Conservation (phyloP, 2,113 vertebrate genomes). For the Sigmodon hispidus region DNA sequence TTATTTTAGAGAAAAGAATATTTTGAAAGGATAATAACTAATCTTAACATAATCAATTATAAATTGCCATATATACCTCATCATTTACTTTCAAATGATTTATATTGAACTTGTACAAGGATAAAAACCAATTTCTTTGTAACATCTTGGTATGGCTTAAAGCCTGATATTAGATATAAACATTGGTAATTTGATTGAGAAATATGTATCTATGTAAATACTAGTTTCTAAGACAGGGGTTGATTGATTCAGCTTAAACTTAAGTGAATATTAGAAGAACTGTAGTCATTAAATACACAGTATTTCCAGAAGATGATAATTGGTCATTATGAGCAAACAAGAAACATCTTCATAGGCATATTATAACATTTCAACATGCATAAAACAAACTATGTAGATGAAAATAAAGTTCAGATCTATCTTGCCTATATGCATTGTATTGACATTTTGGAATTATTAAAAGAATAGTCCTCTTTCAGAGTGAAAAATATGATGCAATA, state of each 20-base stretch:
- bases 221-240: neutral
- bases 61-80: neutral
- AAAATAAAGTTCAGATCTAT: neutral
- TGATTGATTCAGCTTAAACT: neutral
- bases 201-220: neutral
- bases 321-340: neutral
- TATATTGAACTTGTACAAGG: neutral
- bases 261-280: neutral
- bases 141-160: neutral
- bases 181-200: neutral
- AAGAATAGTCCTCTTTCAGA: neutral
- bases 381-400: neutral
- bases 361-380: neutral
- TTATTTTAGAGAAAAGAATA: neutral
- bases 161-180: neutral
- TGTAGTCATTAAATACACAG: neutral
- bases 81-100: neutral
- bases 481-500: neutral
- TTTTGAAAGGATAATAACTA: neutral
- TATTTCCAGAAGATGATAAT: neutral
- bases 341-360: neutral
- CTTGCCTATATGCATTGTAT: neutral
- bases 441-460: neutral
- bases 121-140: neutral
- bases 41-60: neutral